Conservation (phyloP, 2,797 vertebrate species). For the Takifugu rubripes region DNA sequence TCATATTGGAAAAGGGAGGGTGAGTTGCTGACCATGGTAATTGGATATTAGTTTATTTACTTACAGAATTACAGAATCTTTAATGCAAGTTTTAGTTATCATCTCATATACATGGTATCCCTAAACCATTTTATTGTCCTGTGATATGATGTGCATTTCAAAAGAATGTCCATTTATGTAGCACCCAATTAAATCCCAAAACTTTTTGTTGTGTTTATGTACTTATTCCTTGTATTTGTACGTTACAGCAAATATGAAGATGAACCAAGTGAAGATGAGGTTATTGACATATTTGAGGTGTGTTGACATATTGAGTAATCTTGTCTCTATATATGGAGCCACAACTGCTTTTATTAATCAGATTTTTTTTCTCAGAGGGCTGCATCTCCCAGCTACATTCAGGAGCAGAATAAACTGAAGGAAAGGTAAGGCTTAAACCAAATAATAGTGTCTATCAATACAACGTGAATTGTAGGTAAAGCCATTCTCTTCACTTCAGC, state of each 20-base stretch:
- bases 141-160: no score
- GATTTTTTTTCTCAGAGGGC: slow-evolving; percentile 54
- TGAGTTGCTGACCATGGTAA: slow-evolving; percentile 48
- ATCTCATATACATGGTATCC: no score
- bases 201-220: not conserved
- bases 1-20: slow-evolving; percentile 89
- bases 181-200: no score
- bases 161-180: no score
- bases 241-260: slow-evolving; percentile 67
- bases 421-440: slow-evolving; percentile 69
- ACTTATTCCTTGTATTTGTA: not conserved
- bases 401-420: slow-evolving; percentile 83
- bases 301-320: not conserved
- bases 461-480: not conserved
- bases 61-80: no score
- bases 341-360: no score
- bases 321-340: not conserved
- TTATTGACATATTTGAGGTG: slow-evolving; percentile 65
- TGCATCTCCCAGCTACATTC: slow-evolving; percentile 79
- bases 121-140: no score
- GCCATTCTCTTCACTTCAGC: slow-evolving; percentile 53
- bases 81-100: no score
- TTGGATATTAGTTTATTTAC: no score
- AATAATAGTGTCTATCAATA: rapidly evolving
- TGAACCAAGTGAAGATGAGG: slow-evolving; percentile 70